These are phyloP conservation scores for Drosophila prolongata DNA, from an alignment of 2,888 invertebrate species.

Conservation along the genomic window DNA sequence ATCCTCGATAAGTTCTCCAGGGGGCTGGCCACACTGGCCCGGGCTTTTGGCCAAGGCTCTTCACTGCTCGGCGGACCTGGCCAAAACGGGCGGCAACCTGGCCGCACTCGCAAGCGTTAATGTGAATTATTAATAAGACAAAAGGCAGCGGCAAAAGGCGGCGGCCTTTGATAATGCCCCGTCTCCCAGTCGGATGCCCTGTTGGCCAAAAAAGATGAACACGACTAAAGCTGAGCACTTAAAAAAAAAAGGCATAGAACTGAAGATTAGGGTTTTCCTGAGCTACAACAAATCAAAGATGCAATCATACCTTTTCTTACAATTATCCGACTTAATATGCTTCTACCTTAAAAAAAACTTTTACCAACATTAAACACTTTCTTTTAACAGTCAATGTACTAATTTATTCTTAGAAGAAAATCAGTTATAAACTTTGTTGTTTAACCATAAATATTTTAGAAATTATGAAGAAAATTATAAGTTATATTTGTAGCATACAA, in stretches of 20 bases:
- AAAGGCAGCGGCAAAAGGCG: conserved; percentile 78
- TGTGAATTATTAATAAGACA: conserved; percentile 85
- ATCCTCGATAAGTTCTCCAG: conserved; percentile 56
- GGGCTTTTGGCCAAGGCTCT: conserved; percentile 13
- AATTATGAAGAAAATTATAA: too few relatives aligned
- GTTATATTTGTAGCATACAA: too few relatives aligned
- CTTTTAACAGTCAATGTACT: too few relatives aligned
- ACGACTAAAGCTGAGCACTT: conserved; percentile 34
- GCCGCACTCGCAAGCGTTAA: conserved; percentile 83
- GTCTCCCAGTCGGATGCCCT: conserved; percentile 11
- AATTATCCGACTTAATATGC: too few relatives aligned
- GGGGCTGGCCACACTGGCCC: conserved; percentile 65
- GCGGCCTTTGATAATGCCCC: conserved; percentile 66
- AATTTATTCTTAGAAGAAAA: too few relatives aligned
- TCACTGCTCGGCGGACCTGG: conserved; percentile 30
- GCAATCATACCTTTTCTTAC: too few relatives aligned
- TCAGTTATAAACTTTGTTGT: too few relatives aligned
- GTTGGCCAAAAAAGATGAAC: conserved; percentile 32
- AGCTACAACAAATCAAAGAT: too few relatives aligned
- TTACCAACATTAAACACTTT: too few relatives aligned
- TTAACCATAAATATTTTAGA: too few relatives aligned
- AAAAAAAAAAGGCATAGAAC: neutral
- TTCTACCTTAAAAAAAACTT: too few relatives aligned
- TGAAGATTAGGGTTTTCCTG: too few relatives aligned
- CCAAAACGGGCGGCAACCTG: conserved; percentile 71